Evolutionary conservation across 2,113 vertebrate genomes (phyloP), one percentile per base, ranked within the genome.

Genomic region (Malaclemys terrapin): DNA sequence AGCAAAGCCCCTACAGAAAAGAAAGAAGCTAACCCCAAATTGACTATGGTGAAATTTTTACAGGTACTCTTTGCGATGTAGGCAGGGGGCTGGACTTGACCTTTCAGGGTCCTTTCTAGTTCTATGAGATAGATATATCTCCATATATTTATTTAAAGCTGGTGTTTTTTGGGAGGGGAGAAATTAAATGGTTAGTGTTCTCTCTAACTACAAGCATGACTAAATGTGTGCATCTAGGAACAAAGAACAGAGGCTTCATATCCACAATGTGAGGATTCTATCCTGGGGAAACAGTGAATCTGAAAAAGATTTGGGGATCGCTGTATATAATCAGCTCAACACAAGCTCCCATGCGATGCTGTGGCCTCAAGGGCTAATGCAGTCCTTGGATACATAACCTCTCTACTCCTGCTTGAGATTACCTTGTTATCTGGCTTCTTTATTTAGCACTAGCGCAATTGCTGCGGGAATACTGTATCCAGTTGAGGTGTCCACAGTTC

Each of bases 21-120:
- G 97, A 99, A 99, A 96, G 99, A 99, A 96, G 99, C 99, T 82
- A 99, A 99, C 97, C 99, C 99, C n/a, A 99, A 99, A 98, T 98
- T 99, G 93, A 99, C 97, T 96, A 99, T 99, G 99, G 99, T 99
- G 96, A 99, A 99, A 97, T 99, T 99, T 97, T 98, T 99, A 31
- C 99, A 99, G 99, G 99, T 99, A 92, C 5, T 95, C 27, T 91
- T 62, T 85, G 0, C 69, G 13, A 45, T 47, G 2, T 89, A 38
- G 45, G 45, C 45, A 47, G 45, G 45, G 45, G 45, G 7, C 45
- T 47, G 45, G 45, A 47, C 45, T 47, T 8, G 7, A 8, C 45
- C 45, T 47, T 47, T 47, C 45, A 2, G 45, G 45, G 45, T 47
- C 45, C 45, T 8, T 47, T 47, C 45, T 8, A 47, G 45, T 47